phyloP scores from a whole-genome alignment of 2,888 invertebrate species.

The Cosmorhoe ocellata region DNA sequence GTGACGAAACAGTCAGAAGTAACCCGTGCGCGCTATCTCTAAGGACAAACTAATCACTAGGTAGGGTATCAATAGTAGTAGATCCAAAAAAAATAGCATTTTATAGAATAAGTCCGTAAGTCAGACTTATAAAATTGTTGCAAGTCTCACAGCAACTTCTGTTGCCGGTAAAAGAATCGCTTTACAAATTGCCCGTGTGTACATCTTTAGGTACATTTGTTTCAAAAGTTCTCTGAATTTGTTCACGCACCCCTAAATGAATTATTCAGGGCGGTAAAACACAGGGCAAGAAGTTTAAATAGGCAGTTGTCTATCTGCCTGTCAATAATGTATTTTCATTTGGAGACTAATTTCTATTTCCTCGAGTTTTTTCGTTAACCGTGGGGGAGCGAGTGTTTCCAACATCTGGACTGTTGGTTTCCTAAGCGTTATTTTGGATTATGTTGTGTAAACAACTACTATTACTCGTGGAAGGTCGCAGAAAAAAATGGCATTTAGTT shows the following conservation, averaged over 20 bases:
- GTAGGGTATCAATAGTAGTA: too few relatives aligned
- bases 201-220: slow-evolving; percentile 6
- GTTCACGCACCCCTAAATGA: slow-evolving; percentile 63
- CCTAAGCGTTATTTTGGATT: background rate
- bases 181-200: slow-evolving; percentile 2
- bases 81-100: too few relatives aligned
- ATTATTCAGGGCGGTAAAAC: slow-evolving; percentile 60
- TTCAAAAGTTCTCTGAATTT: slow-evolving; percentile 50
- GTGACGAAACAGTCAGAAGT: too few relatives aligned
- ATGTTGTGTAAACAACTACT: too few relatives aligned
- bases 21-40: too few relatives aligned
- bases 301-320: slow-evolving; percentile 59
- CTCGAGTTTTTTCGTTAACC: slow-evolving; percentile 31
- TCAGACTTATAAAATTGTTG: too few relatives aligned
- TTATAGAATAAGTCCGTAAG: too few relatives aligned
- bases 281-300: slow-evolving; percentile 55
- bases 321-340: slow-evolving; percentile 66
- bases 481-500: too few relatives aligned
- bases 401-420: too few relatives aligned
- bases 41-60: too few relatives aligned
- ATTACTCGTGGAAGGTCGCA: too few relatives aligned
- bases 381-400: too few relatives aligned
- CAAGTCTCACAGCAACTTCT: background rate
- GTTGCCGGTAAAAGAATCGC: background rate
- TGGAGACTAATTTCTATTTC: slow-evolving; percentile 45